Percentiles rank a stretch among this genome's conserved stretches.
Evolutionary conservation across 2,888 invertebrate genomes (phyloP).

Genomic region (Parascotia fuliginaria): DNA sequence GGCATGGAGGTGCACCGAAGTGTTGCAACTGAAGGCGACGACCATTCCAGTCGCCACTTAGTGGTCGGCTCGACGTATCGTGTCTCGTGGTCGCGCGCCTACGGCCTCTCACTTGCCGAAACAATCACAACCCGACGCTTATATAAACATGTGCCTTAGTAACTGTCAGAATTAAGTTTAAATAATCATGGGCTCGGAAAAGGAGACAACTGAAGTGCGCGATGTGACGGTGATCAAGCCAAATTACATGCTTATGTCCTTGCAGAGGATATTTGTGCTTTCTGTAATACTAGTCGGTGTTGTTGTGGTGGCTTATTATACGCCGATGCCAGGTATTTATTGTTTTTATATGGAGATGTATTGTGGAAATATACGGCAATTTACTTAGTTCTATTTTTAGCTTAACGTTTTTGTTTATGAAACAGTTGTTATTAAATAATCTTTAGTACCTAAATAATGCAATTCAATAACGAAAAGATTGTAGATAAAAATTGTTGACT

Average conservation of each 20-base stretch:
- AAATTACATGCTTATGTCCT: conserved; percentile 86
- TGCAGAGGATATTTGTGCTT: conserved; percentile 88
- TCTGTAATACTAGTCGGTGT: conserved; percentile 88
- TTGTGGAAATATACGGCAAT: too few species aligned
- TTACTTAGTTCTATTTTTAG: too few species aligned
- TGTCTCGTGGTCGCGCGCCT: conserved; percentile 70
- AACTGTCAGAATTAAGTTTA: conserved; percentile 4
- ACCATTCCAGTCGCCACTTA: conserved; percentile 69
- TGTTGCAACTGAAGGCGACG: conserved; percentile 53
- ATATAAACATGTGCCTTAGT: conserved; percentile 53
- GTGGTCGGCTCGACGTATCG: conserved; percentile 73
- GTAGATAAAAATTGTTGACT: too few species aligned
- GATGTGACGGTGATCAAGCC: conserved; percentile 67
- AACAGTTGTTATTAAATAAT: too few species aligned
- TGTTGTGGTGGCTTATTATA: conserved; percentile 89
- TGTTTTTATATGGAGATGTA: neutral
- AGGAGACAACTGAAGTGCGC: conserved; percentile 52
- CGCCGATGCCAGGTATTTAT: conserved; percentile 89
- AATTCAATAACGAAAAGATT: too few species aligned
- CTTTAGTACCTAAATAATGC: too few species aligned
- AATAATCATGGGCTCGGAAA: conserved; percentile 67
- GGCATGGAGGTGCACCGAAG: conserved; percentile 46
- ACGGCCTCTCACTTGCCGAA: conserved; percentile 31
- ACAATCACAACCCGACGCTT: conserved; percentile 24
- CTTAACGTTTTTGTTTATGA: too few species aligned